phyloP scores from a whole-genome alignment of 2,113 vertebrate genomes.

The Gallinago jamesoni region DNA sequence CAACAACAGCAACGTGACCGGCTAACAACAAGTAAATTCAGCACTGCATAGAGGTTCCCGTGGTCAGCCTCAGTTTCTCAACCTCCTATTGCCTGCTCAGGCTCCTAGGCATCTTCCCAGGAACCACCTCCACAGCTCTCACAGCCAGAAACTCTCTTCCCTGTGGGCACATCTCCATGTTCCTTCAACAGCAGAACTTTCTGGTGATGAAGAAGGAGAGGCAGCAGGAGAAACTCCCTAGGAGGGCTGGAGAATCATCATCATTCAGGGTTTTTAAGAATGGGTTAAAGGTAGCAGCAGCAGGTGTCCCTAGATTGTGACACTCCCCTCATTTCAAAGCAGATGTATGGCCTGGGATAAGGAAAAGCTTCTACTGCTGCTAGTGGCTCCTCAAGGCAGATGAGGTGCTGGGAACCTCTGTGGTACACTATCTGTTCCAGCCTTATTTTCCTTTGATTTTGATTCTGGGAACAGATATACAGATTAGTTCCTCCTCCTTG shows the following conservation, averaged over 20 bases:
- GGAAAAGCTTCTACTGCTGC: background rate
- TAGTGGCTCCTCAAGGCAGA: background rate
- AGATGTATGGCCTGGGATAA: background rate
- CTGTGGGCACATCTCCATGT: fast-evolving
- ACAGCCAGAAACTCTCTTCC: background rate
- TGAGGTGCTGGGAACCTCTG: background rate
- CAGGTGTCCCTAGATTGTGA: background rate
- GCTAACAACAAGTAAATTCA: background rate
- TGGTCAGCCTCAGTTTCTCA: background rate
- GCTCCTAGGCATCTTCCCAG: background rate
- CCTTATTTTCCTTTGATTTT: background rate
- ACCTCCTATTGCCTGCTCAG: background rate
- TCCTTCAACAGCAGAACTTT: background rate
- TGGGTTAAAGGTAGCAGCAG: background rate
- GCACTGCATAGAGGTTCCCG: background rate
- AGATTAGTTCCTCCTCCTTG: background rate
- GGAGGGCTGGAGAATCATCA: background rate
- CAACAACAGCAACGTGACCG: background rate
- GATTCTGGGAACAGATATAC: background rate
- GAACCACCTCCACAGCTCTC: background rate
- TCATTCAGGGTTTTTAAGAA: background rate
- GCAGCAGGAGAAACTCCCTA: background rate
- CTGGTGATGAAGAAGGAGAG: background rate
- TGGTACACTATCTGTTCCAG: fast-evolving
- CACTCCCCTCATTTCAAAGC: background rate